Base-by-base conservation (phyloP, 37 sponge, comb jelly and placozoan species). In the Cladorhizidae sp. region DNA sequence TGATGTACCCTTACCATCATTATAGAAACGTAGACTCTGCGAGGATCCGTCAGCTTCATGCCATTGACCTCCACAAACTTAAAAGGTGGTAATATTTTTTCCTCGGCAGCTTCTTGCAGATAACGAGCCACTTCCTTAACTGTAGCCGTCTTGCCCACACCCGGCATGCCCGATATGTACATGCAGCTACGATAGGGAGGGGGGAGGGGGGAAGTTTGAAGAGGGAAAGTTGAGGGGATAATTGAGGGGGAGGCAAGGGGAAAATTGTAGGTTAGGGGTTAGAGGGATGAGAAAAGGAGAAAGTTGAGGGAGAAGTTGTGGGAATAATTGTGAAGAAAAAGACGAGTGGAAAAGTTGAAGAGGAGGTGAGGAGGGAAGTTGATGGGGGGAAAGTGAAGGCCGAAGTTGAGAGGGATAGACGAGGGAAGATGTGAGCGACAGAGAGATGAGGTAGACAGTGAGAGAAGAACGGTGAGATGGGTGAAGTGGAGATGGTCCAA, bases 141-240 rank as follows among this genome's bases (percentile, higher is more conserved):
- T n/a, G 99, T 98, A 2, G 99, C 99, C 0, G 99, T 98, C 87
- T 98, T 98, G 2, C 99, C 99, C 39, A 94, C 91, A 1, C 97
- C 97, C 28, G 97, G 97, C 14, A 96, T 92, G 23, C 97, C 97
- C 40, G 92, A 91, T 39, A 96, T 94, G 81, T 96, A 96, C 84
- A 96, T 84, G 63, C 97, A 96, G 0, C 95, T 94, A 28, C 49
- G 9, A 12, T 45, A 45, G 28, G 32, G 17, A 57, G 58, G 39
- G 49, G 57, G 36, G 8, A 25, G 33, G 64, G 18, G 20, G 20
- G 49, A 45, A 45, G 49, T 6, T 71, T n/a, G 58, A 70, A 40
- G 69, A 22, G 29, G 28, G 23, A 40, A 41, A 40, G n/a, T 9
- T 43, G 9, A 45, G 49, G 9, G 49, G 49, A 12, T 41, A 2